Conservation (phyloP, 2,888 invertebrate genomes). For the Polydrusus cervinus region DNA sequence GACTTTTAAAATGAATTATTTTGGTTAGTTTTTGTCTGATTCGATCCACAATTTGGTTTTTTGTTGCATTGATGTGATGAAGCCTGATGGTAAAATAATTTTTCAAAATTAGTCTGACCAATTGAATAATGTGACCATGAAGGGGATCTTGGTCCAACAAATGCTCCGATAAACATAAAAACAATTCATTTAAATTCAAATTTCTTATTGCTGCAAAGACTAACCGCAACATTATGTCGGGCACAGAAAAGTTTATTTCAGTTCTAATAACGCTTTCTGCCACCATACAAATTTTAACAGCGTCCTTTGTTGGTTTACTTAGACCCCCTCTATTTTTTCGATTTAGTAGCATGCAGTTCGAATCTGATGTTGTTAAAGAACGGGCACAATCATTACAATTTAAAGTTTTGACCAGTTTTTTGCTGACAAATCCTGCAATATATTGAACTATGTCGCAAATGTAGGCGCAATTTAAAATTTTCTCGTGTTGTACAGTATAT, state of each 20-base stretch:
- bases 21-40: slow-evolving; percentile 21
- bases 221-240: slow-evolving; percentile 27
- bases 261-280: slow-evolving; percentile 43
- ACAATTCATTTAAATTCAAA: neutral
- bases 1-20: slow-evolving; percentile 1
- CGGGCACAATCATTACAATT: slow-evolving; percentile 40
- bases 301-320: slow-evolving; percentile 38
- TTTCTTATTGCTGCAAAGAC: slow-evolving; percentile 5
- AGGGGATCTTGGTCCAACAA: slow-evolving; percentile 29
- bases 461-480: slow-evolving; percentile 37
- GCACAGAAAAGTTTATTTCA: slow-evolving; percentile 14
- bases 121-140: slow-evolving; percentile 28
- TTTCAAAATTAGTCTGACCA: slow-evolving; percentile 35
- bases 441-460: slow-evolving; percentile 38
- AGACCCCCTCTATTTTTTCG: slow-evolving; percentile 45
- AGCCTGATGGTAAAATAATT: slow-evolving; percentile 31
- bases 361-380: slow-evolving; percentile 5
- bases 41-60: neutral
- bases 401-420: slow-evolving; percentile 30
- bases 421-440: slow-evolving; percentile 47
- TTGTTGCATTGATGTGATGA: slow-evolving; percentile 24
- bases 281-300: slow-evolving; percentile 42
- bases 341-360: slow-evolving; percentile 24
- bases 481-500: neutral
- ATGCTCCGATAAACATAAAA: slow-evolving; percentile 16